A percentile compares a stretch with the other conserved stretches of the same genome.
Evolutionary conservation across 2,888 invertebrate genomes (phyloP).

Genomic region (Amiota minor): DNA sequence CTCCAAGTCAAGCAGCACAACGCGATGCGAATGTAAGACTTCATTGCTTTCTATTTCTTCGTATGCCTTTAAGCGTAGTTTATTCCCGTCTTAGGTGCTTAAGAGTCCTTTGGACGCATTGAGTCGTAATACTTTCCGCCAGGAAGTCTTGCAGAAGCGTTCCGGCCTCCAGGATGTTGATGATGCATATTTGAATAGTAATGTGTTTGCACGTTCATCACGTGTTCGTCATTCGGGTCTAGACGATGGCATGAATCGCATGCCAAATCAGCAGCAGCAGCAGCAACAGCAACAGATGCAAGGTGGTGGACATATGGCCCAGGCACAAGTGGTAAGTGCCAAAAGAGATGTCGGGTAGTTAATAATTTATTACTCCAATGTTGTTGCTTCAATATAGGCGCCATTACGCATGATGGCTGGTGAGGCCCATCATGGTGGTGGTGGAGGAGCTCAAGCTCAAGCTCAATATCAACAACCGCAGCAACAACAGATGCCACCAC

Average conservation of each 20-base stretch:
- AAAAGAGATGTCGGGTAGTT: not conserved
- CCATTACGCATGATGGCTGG: constrained; percentile 47
- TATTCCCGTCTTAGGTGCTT: constrained; percentile 42
- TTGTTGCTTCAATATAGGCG: constrained; percentile 20
- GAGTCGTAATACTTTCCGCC: constrained; percentile 58
- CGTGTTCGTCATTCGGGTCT: constrained; percentile 52
- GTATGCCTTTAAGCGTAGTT: not conserved
- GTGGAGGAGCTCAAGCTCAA: constrained; percentile 6
- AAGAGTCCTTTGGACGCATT: constrained; percentile 70
- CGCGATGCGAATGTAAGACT: constrained; percentile 59
- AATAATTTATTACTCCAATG: not conserved
- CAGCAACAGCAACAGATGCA: constrained; percentile 31
- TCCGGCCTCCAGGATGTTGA: constrained; percentile 69
- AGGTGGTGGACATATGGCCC: constrained; percentile 4
- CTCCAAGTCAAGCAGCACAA: constrained; percentile 63
- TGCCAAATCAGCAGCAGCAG: constrained; percentile 30
- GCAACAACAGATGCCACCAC: constrained; percentile 35
- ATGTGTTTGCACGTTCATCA: constrained; percentile 59
- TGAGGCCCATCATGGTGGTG: constrained; percentile 32
- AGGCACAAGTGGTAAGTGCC: constrained; percentile 15
- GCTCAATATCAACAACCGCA: constrained; percentile 30
- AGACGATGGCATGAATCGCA: constrained; percentile 33
- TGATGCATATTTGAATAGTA: constrained; percentile 60
- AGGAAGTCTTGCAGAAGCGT: constrained; percentile 60
- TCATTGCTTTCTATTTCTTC: constrained; percentile 5